Percentiles rank a stretch among this genome's conserved stretches.
phyloP scores from a whole-genome alignment of 2,797 vertebrate genomes.

The Tokudaia muenninki region DNA sequence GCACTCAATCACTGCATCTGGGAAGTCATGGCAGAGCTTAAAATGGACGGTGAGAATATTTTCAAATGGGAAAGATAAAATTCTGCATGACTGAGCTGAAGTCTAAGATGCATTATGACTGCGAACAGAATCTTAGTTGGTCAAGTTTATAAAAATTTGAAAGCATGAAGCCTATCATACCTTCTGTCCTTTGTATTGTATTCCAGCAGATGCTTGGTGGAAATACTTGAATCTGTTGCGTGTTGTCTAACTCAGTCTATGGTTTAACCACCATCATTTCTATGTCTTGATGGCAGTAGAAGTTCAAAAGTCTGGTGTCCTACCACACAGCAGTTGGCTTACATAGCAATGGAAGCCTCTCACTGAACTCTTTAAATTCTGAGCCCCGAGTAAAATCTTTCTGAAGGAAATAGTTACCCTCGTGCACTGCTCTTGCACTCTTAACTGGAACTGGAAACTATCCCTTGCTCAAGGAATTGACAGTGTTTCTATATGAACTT shows the following conservation, averaged over 20 bases:
- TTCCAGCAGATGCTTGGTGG: not conserved
- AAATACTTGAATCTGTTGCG: not conserved
- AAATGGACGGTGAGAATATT: not conserved
- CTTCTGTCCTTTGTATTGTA: not conserved
- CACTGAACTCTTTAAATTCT: not conserved
- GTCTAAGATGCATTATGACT: not conserved
- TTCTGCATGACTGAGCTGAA: not conserved
- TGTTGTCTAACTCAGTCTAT: not conserved
- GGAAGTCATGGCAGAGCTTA: not conserved
- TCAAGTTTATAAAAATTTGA: not conserved
- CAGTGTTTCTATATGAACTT: not conserved
- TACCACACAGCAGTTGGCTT: not conserved
- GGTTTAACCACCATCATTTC: not conserved
- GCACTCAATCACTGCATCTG: not conserved
- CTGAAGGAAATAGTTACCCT: not conserved
- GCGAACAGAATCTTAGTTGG: not conserved
- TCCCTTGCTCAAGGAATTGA: slow-evolving; percentile 12
- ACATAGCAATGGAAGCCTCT: not conserved
- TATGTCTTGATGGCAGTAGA: not conserved
- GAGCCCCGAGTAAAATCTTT: not conserved
- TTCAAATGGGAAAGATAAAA: not conserved
- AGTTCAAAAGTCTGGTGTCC: not conserved
- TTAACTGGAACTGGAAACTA: not conserved
- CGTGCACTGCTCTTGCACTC: not conserved
- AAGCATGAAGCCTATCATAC: not conserved